phyloP scores from a whole-genome alignment of 2,797 vertebrate genomes.

The Peromyscus eremicus region DNA sequence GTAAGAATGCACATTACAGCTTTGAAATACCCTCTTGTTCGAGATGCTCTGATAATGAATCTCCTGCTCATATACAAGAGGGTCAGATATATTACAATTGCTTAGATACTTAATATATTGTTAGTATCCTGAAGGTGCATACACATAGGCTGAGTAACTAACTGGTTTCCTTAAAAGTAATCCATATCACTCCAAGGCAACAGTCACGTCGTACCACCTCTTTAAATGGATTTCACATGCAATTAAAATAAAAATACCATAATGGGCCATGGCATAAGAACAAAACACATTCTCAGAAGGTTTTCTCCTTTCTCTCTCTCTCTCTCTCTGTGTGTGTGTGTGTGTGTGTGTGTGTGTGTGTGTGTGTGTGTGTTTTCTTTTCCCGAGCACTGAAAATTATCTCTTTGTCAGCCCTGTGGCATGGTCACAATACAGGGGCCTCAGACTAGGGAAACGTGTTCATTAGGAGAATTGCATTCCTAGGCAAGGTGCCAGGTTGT shows the following conservation, averaged over 20 bases:
- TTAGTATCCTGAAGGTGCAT: background rate
- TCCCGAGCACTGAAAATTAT: conserved; percentile 68
- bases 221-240: conserved; percentile 71
- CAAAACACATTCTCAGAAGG: conserved; percentile 69
- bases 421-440: conserved; percentile 70
- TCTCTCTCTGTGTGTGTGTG: too few species aligned
- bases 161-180: background rate
- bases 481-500: conserved; percentile 66
- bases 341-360: background rate
- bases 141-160: background rate
- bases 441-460: conserved; percentile 60
- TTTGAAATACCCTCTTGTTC: conserved; percentile 39
- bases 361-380: background rate
- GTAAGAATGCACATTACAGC: conserved; percentile 23
- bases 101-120: conserved; percentile 22
- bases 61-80: conserved; percentile 13
- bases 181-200: background rate
- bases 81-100: conserved; percentile 42
- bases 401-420: conserved; percentile 77
- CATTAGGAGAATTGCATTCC: conserved; percentile 74
- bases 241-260: conserved; percentile 76
- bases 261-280: conserved; percentile 64
- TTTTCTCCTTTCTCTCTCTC: background rate
- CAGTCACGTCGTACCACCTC: conserved; percentile 15
- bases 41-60: conserved; percentile 55